A percentile compares a stretch with the other conserved stretches of the same genome.
Evolutionary conservation across 2,113 vertebrate genomes (phyloP).

Genomic region (Nothocercus julius): DNA sequence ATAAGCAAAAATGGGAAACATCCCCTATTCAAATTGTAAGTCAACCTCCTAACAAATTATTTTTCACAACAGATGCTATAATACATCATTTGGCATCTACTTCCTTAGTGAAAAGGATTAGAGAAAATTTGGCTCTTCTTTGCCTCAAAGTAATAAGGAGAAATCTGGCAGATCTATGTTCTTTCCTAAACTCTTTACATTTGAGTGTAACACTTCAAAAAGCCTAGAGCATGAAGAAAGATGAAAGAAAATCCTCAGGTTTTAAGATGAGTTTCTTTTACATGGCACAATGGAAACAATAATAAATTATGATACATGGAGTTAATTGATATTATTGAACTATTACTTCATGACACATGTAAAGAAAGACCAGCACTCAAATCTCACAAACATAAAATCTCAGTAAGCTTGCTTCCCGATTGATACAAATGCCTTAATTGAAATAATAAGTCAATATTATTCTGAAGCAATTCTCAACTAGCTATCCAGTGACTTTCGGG

Average conservation of each 20-base stretch:
- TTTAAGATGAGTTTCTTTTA: background rate
- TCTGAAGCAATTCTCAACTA: too few species aligned
- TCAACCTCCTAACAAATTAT: background rate
- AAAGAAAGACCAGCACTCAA: too few species aligned
- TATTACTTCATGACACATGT: too few species aligned
- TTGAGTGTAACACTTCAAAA: background rate
- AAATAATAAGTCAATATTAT: too few species aligned
- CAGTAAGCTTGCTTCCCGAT: too few species aligned
- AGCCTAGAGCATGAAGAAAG: background rate
- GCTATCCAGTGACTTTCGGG: too few species aligned
- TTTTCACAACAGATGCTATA: background rate
- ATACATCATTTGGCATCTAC: background rate
- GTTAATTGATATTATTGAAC: too few species aligned
- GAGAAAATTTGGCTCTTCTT: background rate
- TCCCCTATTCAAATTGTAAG: background rate
- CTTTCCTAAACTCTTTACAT: background rate
- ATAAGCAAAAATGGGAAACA: background rate
- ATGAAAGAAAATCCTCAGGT: background rate
- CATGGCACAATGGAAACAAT: background rate
- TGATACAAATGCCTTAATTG: too few species aligned
- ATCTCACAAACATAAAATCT: too few species aligned
- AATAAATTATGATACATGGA: background rate
- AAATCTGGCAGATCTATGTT: background rate
- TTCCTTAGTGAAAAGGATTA: background rate
- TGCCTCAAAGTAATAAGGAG: background rate